Evolutionary conservation across 2,888 invertebrate genomes (phyloP), one percentile per base, ranked within the genome.

Genomic region (Volucella inanis): DNA sequence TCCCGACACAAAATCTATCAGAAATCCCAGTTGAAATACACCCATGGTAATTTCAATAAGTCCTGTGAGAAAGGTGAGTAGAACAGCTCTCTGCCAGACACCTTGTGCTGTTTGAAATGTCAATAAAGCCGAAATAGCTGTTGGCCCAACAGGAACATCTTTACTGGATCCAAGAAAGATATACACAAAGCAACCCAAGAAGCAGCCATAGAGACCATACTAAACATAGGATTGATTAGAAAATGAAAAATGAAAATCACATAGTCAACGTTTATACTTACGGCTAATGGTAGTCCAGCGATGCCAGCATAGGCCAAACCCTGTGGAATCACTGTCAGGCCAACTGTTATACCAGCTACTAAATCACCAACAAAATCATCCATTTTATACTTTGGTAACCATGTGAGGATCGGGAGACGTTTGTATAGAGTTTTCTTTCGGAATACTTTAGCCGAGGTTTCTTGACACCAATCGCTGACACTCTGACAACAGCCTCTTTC

Each of bases 121-220:
- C 87, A 98, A 94, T 80, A 98, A 93, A 0, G 98, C 97, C 83
- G 97, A 95, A 88, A 98, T 97, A 87, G 98, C 98, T 1, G 98
- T 98, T 3, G 98, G 98, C 8, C 98, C 98, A 88, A 98, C 95
- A 1, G 98, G 98, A 87, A 98, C 96, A 91, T 98, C 98, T 92
- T 97, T 97, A 91, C 97, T 97, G 75, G 97, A 97, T 31, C 98
- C 98, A 88, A 98, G 94, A 87, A 98, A 92, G 88, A 97, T 96
- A 93, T 98, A 98, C 87, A 98, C 93, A 91, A 98, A 96, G 91
- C 96, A 96, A 70, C 98, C 97, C 89, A 98, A 92, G 92, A 98
- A 98, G 18, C 98, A 97, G 61, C 97, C 96, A 92, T 98, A 98
- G 76, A 98, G 93, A 54, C 98, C 98, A 92, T 97, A 97, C 95